phyloP scores from a whole-genome alignment of 2,888 invertebrate species.

The Amblyjoppa fuscipennis region DNA sequence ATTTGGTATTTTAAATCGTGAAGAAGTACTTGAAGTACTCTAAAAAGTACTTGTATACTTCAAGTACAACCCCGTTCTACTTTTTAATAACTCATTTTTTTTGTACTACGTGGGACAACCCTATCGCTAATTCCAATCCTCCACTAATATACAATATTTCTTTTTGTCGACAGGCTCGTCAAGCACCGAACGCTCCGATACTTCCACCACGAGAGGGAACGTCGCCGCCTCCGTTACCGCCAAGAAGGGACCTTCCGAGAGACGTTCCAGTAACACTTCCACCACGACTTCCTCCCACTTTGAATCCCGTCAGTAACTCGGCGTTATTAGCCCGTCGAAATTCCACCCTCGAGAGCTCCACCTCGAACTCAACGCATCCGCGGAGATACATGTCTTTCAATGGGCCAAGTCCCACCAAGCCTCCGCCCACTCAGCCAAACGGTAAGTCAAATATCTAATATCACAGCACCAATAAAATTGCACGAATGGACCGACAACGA shows the following conservation, averaged over 20 bases:
- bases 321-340: constrained; percentile 83
- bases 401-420: constrained; percentile 83
- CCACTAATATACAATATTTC: neutral
- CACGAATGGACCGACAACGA: neutral
- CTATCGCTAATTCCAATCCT: neutral
- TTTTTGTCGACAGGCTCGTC: constrained; percentile 85
- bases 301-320: constrained; percentile 80
- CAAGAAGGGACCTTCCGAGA: constrained; percentile 84
- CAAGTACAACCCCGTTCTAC: too few relatives aligned
- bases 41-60: too few relatives aligned
- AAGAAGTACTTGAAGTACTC: too few relatives aligned
- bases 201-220: constrained; percentile 89
- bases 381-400: constrained; percentile 84
- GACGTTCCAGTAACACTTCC: constrained; percentile 77
- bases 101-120: too few relatives aligned
- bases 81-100: too few relatives aligned
- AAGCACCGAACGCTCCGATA: constrained; percentile 90
- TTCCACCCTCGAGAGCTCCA: constrained; percentile 81
- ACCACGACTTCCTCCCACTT: constrained; percentile 79
- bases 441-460: constrained; percentile 72
- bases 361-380: constrained; percentile 74
- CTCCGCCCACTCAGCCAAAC: constrained; percentile 82
- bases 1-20: too few relatives aligned
- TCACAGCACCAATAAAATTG: neutral
- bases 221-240: constrained; percentile 89